A percentile compares a stretch with the other conserved stretches of the same genome.
These are phyloP conservation scores for Scaptomyza flava DNA, from an alignment of 2,888 invertebrate genomes.

Conservation along the genomic window DNA sequence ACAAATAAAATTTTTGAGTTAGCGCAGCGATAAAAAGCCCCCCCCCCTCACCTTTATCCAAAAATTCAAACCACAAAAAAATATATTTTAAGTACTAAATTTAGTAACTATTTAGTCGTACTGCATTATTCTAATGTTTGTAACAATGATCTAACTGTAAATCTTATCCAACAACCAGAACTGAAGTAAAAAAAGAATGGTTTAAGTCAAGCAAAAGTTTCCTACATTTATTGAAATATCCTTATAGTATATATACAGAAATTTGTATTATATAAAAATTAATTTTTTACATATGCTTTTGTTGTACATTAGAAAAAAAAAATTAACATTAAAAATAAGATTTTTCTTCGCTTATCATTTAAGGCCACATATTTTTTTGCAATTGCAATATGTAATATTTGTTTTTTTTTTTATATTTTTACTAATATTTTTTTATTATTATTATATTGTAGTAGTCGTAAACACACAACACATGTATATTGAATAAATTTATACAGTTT, in stretches of 20 bases:
- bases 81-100: constrained; percentile 35
- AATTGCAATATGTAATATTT: constrained; percentile 38
- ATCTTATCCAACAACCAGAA: constrained; percentile 50
- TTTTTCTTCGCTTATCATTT: constrained; percentile 44
- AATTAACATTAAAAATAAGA: constrained; percentile 16
- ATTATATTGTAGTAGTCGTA: constrained; percentile 35
- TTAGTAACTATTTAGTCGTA: constrained; percentile 39
- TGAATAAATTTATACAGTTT: constrained; percentile 58
- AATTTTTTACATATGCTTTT: constrained; percentile 6
- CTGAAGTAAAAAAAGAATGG: constrained; percentile 36
- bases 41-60: neutral
- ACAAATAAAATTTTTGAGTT: constrained; percentile 22
- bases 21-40: constrained; percentile 7
- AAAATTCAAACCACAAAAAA: neutral
- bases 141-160: constrained; percentile 29
- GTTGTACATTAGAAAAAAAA: constrained; percentile 25
- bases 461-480: constrained; percentile 41
- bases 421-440: constrained; percentile 28
- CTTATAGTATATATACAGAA: neutral
- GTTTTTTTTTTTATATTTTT: constrained; percentile 23
- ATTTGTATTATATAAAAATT: neutral
- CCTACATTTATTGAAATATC: constrained; percentile 15
- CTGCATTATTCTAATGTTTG: constrained; percentile 26
- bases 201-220: constrained; percentile 31
- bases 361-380: constrained; percentile 43